A percentile compares a stretch with the other conserved stretches of the same genome.
Conservation (phyloP, 2,797 vertebrate species). For the Scyliorhinus canicula region DNA sequence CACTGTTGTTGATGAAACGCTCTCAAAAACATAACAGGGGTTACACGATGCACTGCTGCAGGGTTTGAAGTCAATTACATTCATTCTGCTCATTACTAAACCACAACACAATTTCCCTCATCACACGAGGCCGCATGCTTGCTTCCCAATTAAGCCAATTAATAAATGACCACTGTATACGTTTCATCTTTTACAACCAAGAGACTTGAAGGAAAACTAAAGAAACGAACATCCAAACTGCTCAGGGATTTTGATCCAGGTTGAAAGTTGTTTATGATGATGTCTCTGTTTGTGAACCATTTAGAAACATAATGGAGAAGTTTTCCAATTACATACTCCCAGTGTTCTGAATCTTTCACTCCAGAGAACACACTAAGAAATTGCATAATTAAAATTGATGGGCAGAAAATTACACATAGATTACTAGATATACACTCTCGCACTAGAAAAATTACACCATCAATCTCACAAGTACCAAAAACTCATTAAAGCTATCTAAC, state of each 20-base stretch:
- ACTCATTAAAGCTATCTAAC: not conserved
- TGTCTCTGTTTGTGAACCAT: not conserved
- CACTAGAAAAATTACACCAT: not conserved
- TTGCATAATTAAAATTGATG: not conserved
- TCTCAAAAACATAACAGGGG: not conserved
- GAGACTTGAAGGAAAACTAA: not conserved
- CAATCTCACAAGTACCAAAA: not conserved
- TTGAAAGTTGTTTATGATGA: not conserved
- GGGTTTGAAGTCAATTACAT: not conserved
- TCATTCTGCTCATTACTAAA: not conserved
- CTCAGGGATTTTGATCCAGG: not conserved
- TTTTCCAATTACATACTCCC: not conserved
- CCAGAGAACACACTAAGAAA: not conserved
- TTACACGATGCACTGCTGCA: not conserved
- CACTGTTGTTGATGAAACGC: not conserved
- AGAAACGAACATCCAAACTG: not conserved
- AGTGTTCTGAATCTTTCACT: not conserved
- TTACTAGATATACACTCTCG: not conserved
- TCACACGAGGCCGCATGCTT: not conserved
- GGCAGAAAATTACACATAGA: not conserved
- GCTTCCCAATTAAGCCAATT: not conserved
- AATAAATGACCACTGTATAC: not conserved
- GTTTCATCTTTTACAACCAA: not conserved
- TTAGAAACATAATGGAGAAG: not conserved
- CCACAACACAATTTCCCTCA: not conserved